Evolutionary conservation across 2,888 invertebrate genomes (phyloP), one percentile per base, ranked within the genome.

Genomic region (Idaea dimidiata): DNA sequence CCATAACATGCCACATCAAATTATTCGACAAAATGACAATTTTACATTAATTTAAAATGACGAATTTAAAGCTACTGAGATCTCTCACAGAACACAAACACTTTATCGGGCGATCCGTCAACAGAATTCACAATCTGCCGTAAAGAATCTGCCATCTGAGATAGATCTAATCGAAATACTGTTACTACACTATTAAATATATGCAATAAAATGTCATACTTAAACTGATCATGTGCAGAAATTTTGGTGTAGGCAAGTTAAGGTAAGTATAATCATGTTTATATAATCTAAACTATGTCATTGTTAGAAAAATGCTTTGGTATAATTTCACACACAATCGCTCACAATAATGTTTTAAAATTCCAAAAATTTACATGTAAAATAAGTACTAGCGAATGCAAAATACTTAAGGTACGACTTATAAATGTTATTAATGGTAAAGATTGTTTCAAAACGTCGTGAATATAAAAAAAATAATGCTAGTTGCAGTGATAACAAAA

Each of bases 31-130:
- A 83, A 86, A 83, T 82, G 81, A 82, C 83, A 82, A 83, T 79
- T 80, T 82, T 80, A 84, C 84, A 83, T 76, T 81, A 56, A 16
- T 80, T 67, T 64, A 79, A 84, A 88, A 90, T 89, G 87, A 87
- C 88, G 81, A 89, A 87, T 89, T 83, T 86, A 86, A 86, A 81
- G 71, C 89, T 89, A 90, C 85, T 83, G 88, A 86, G 43, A 43
- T 1, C 43, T 43, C 43, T 43, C 43, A 10, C 10, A 43, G 14
- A 43, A 8, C 14, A 43, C 43, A 43, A 14, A 43, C 3, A 8
- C 10, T 43, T 10, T 43, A 8, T 43, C 8, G 43, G 8, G 10
- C 8, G 43, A 43, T 10, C 14, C 43, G 43, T 14, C 43, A 14
- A 43, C 14, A 14, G 14, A 8, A 43, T 43, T 8, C 8, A 43